phyloP scores from a whole-genome alignment of 2,113 vertebrate genomes.

The Aptenodytes patagonicus region DNA sequence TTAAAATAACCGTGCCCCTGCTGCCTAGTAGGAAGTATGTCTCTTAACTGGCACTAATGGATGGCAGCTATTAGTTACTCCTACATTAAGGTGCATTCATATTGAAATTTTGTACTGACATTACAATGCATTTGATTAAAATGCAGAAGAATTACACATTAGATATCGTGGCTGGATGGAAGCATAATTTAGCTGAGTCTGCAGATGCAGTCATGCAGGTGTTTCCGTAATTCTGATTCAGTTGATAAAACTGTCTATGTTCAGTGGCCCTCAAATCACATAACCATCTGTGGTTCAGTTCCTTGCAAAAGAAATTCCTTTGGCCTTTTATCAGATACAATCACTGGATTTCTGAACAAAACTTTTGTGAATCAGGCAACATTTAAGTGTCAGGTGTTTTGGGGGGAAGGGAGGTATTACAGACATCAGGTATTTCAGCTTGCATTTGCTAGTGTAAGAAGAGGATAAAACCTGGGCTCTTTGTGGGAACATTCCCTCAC shows the following conservation, averaged over 20 bases:
- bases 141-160: constrained; percentile 47
- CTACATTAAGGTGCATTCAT: constrained; percentile 60
- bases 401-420: not conserved
- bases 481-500: not conserved
- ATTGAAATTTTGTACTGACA: constrained; percentile 38
- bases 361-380: not conserved
- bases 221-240: constrained; percentile 46
- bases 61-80: constrained; percentile 42
- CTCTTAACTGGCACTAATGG: constrained; percentile 32
- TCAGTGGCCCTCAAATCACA: constrained; percentile 56
- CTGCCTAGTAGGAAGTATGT: constrained; percentile 1
- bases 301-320: constrained; percentile 38
- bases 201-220: constrained; percentile 66
- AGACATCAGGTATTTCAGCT: not conserved
- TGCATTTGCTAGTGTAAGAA: not conserved
- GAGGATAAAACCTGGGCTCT: not conserved
- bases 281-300: constrained; percentile 40
- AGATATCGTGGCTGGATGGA: constrained; percentile 35
- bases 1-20: not conserved
- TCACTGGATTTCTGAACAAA: not conserved
- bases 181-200: constrained; percentile 51
- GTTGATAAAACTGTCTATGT: constrained; percentile 13
- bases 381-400: not conserved
- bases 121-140: constrained; percentile 56
- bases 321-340: constrained; percentile 10